Base-by-base conservation (phyloP, 2,797 vertebrate species). In the Esox masquinongy region DNA sequence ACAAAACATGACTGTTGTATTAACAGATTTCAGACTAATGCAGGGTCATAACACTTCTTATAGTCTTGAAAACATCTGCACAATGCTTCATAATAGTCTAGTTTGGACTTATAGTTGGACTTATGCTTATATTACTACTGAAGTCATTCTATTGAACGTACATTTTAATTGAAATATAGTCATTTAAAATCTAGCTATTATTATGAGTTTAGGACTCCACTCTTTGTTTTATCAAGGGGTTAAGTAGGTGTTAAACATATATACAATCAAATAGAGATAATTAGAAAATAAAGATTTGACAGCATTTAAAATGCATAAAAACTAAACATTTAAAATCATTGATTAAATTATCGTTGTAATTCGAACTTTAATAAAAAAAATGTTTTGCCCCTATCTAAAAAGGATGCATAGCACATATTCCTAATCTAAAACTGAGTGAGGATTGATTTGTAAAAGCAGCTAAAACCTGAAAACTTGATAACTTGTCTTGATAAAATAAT, bases 181-280 rank as follows among this genome's bases (percentile, higher is more conserved):
- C 3, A 47, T 47, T 2, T 47, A 11, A 47, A 47, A 47, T 47
- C 43, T 47, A 47, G 9, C 43, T 39, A 39, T 39, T 39, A 6
- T 39, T 39, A 39, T 39, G 36, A 8, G 36, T 5, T 39, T 39
- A 39, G 36, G 70, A 36, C 79, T 76, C 9, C 15, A 77, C 47
- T 77, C 16, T 29, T 73, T 77, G 61, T 77, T 82, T 70, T 63
- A 43, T 64, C 31, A 86, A 87, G 79, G 78, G 83, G 85, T 80
- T 26, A 19, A 39, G 34, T 7, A 19, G 7, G 24, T 24, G 67
- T 51, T 24, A 9, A 22, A n/a, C 9, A 80, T 80, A 78, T 43
- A 39, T 69, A 11, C 36, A 34, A 68, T 26, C 34, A 22, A 39
- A 61, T 31, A 75, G 79, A 79, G 76, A 82, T 68, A 80, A 80